Conservation (phyloP, 2,797 vertebrate species). For the Esox lucius region DNA sequence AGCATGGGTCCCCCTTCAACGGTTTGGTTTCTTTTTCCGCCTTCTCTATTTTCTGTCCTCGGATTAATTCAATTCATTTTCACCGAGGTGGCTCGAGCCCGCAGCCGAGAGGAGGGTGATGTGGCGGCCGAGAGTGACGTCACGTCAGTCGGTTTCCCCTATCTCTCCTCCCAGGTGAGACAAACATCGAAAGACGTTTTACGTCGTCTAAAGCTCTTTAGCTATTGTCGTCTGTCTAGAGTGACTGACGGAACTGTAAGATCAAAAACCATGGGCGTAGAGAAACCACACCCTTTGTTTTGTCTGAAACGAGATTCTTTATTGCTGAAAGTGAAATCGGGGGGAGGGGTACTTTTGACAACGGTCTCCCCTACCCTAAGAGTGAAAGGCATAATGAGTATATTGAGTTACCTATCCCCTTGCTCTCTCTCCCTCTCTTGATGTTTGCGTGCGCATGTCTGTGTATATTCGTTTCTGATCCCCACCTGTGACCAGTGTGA, state of each 20-base stretch:
- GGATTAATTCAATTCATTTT: slow-evolving; percentile 13
- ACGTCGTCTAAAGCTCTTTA: neutral
- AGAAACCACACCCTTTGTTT: neutral
- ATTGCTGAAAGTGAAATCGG: neutral
- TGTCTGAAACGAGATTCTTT: neutral
- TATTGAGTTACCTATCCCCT: no score
- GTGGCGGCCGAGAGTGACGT: slow-evolving; percentile 36
- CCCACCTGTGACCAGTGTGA: no score
- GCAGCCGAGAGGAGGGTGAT: slow-evolving; percentile 24
- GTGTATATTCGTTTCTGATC: no score
- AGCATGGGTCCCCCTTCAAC: neutral
- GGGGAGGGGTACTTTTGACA: neutral
- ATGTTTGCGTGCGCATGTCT: no score
- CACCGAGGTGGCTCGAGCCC: neutral
- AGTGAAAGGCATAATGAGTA: neutral
- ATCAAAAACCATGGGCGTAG: neutral
- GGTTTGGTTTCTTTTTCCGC: neutral
- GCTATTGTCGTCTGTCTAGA: neutral
- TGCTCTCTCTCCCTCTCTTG: no score
- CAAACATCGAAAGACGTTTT: neutral
- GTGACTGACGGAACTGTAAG: neutral
- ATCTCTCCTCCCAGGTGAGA: slow-evolving; percentile 41
- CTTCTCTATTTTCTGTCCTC: neutral
- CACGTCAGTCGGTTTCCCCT: slow-evolving; percentile 51
- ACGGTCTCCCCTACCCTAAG: neutral